Evolutionary conservation across 2,797 vertebrate species (phyloP), one percentile per base, ranked within the genome.

Genomic region (Lagodon rhomboides): DNA sequence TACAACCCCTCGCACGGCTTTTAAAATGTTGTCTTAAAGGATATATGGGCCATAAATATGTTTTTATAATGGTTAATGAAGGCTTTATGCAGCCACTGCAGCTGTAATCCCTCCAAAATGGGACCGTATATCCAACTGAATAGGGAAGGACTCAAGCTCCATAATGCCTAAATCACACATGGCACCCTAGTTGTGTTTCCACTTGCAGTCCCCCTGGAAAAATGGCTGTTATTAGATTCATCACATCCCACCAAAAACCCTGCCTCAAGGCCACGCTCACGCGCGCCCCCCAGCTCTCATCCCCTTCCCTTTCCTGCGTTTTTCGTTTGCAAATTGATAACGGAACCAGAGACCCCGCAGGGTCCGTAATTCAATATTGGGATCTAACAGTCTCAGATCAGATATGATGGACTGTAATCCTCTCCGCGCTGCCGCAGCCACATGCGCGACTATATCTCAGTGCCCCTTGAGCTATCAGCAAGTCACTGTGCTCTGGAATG

Each of bases 351-450:
- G 89, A 89, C 76, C 91, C 91, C 72, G 83, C 83, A 62, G 89
- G 91, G 90, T 89, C 87, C 8, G 83, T 94, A 94, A 95, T 94
- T 95, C 91, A 94, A 96, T 95, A 94, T 85, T 86, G 85, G 89
- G 89, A 93, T 94, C 95, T 93, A 92, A 94, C 92, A 88, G 90
- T 90, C 93, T 92, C 89, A 84, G 91, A 95, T 95, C 92, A 94
- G 92, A 95, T 94, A 95, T 93, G 91, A 94, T 93, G 89, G 91
- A 93, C 89, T 89, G 87, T 95, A 94, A 95, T 95, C 90, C 90
- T 91, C 93, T 91, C 89, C 88, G 80, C 82, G 66, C 86, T 81
- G 82, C 84, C 87, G 86, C 87, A 85, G 90, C 86, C 88, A 70
- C 85, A 89, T 82, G 79, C 84, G 80, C 89, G 65, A 74, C 89